phyloP scores from a whole-genome alignment of 2,888 invertebrate genomes.

The Catocala nupta region DNA sequence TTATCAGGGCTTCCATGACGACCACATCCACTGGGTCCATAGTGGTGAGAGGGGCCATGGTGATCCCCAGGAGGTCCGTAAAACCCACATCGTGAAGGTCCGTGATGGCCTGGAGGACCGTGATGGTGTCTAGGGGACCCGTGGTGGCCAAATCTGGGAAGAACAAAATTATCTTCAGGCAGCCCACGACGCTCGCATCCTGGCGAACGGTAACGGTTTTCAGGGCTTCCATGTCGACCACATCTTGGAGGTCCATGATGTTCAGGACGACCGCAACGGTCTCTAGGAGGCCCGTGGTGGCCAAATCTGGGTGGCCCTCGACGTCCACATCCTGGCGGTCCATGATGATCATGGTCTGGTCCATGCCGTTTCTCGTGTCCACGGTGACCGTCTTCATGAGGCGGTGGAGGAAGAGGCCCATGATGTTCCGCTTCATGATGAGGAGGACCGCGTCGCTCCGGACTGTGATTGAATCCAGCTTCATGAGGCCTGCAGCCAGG shows the following conservation, averaged over 20 bases:
- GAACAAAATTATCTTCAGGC: background rate
- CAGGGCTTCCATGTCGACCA: background rate
- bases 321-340: constrained; percentile 17
- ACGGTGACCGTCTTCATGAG: constrained; percentile 11
- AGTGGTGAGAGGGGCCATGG: background rate
- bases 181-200: constrained; percentile 13
- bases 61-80: constrained; percentile 11
- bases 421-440: background rate
- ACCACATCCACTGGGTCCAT: no score
- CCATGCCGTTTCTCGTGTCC: background rate
- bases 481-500: constrained; percentile 11
- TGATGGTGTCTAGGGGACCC: no score
- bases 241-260: background rate
- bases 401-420: background rate
- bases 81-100: constrained; percentile 11
- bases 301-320: constrained; percentile 1
- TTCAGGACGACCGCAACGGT: constrained; percentile 9
- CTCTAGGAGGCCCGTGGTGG: constrained; percentile 13
- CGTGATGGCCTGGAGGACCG: background rate
- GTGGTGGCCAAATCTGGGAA: no score
- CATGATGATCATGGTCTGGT: constrained; percentile 16
- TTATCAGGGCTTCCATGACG: no score
- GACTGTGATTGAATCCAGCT: constrained; percentile 7
- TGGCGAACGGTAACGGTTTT: constrained; percentile 9
- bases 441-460: constrained; percentile 4